Evolutionary conservation across 2,113 vertebrate species (phyloP).

Genomic region (Catharus bicknelli): DNA sequence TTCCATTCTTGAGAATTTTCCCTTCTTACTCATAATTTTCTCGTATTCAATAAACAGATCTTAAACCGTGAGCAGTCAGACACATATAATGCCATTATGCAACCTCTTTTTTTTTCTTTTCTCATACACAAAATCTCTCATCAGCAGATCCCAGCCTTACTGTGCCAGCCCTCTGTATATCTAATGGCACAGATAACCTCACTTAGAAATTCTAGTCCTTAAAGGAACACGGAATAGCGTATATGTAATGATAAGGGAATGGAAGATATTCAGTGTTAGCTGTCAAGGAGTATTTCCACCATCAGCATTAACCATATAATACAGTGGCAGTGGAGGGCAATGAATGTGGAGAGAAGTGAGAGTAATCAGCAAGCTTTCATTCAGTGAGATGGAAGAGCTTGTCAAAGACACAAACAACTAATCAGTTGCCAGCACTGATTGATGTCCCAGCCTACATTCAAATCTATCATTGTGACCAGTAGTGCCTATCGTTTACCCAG

Average conservation of each 20-base stretch:
- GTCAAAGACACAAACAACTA: conserved; percentile 91
- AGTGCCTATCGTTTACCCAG: conserved; percentile 78
- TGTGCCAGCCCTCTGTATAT: neutral
- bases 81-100: neutral
- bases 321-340: conserved; percentile 80
- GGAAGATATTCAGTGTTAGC: conserved; percentile 65
- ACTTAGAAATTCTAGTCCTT: conserved; percentile 33
- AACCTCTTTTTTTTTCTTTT: neutral
- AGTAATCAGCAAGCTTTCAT: conserved; percentile 90
- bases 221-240: conserved; percentile 20
- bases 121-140: neutral
- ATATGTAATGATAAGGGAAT: conserved; percentile 69
- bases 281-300: conserved; percentile 78
- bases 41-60: neutral
- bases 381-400: conserved; percentile 87
- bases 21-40: neutral
- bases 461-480: conserved; percentile 87
- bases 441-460: conserved; percentile 84
- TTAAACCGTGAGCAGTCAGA: neutral
- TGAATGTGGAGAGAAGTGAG: conserved; percentile 79
- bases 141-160: neutral
- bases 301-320: conserved; percentile 78
- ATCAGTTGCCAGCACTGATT: conserved; percentile 86
- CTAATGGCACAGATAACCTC: neutral
- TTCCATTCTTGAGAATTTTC: neutral